Conservation (phyloP, 2,888 invertebrate genomes). For the Sminthurides aquaticus region DNA sequence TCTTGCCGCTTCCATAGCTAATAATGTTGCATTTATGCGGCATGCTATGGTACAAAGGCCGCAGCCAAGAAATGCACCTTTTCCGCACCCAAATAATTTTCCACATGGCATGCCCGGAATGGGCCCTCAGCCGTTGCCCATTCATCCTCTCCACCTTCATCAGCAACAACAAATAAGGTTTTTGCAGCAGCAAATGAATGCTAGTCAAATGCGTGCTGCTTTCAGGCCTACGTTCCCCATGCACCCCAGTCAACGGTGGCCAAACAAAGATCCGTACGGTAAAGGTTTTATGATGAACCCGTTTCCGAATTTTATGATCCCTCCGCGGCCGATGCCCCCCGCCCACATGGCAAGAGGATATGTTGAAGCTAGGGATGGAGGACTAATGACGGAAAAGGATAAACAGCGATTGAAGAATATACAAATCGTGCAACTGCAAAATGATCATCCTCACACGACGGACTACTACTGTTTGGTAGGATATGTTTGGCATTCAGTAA, state of each 20-base stretch:
- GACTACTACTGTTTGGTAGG: constrained; percentile 92
- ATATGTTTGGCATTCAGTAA: constrained; percentile 23
- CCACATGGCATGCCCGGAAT: constrained; percentile 11
- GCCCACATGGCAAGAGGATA: background rate
- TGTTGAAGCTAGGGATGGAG: constrained; percentile 46
- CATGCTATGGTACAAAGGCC: constrained; percentile 9
- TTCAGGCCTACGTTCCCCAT: constrained; percentile 28
- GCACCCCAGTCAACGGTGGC: constrained; percentile 18
- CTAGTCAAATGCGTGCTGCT: constrained; percentile 31
- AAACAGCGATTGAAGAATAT: constrained; percentile 96
- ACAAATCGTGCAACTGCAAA: constrained; percentile 84
- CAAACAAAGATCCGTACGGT: background rate
- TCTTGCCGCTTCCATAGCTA: background rate
- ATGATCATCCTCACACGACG: constrained; percentile 90
- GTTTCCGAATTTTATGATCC: constrained; percentile 1
- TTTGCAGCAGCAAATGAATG: constrained; percentile 11
- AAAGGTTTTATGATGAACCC: background rate
- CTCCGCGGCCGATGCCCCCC: background rate
- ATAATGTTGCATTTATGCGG: background rate
- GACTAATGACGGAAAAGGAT: constrained; percentile 87
- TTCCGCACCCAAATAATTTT: constrained; percentile 14
- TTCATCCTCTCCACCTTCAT: constrained; percentile 25
- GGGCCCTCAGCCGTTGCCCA: constrained; percentile 11
- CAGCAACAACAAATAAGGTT: constrained; percentile 37
- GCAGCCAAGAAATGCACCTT: constrained; percentile 8